Base-by-base conservation (phyloP, 1,140 invertebrate genomes). In the Nautilus pompilius region DNA sequence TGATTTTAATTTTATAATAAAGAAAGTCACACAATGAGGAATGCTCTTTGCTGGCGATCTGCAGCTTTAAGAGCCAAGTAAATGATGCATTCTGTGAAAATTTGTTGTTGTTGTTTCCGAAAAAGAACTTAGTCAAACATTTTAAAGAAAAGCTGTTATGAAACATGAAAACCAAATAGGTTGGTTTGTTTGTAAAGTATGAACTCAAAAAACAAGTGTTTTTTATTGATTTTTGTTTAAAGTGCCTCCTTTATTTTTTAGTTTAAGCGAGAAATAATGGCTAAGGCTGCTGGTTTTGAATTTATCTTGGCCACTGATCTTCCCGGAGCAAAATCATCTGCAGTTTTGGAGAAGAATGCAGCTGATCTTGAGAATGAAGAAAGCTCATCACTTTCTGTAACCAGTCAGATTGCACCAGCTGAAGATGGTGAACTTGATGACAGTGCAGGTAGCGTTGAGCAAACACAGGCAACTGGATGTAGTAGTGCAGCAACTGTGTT, bases 241-340 rank as follows among this genome's bases (percentile, higher is more conserved):
- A n/a, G n/a, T n/a, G n/a, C n/a, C n/a, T n/a, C 4, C 29, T 65
- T 62, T 48, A 61, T 22, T 57, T 69, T 74, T n/a, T 66, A 81
- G 80, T 68, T 78, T 24, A 69, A 77, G 53, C 71, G 72, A 62
- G 77, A 81, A 51, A 28, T 81, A 56, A 58, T 69, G 30, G 78
- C 78, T 5, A 72, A 72, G 36, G 76, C 77, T 53, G 72, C 78
- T 6, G 80, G 80, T 15, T 57, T 82, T 20, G 62, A 79, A 58
- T 80, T 80, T 62, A 76, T 82, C n/a, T 61, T 74, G 28, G 72
- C 75, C 8, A 66, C 59, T 41, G 59, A 75, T 49, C 67, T 81
- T 15, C 65, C 72, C n/a, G n/a, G n/a, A n/a, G n/a, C n/a, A n/a
- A n/a, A n/a, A n/a, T n/a, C n/a, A n/a, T n/a, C n/a, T n/a, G n/a